A percentile compares a stretch with the other conserved stretches of the same genome.
These are phyloP conservation scores for Vesta saturnalis DNA, from an alignment of 2,888 invertebrate species.

Conservation along the genomic window DNA sequence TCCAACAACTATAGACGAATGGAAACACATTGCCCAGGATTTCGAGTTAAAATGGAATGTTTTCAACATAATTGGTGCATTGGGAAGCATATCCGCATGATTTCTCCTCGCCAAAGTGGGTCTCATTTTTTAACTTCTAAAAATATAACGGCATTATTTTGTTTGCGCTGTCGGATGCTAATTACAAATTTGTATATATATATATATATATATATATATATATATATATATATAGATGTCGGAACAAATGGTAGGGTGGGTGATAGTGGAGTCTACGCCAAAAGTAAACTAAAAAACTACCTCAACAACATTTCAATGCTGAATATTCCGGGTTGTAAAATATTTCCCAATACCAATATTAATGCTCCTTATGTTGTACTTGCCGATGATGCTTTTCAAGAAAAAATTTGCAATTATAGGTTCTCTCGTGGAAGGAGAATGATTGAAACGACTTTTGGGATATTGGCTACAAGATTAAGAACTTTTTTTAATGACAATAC, in stretches of 20 bases:
- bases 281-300: conserved; percentile 3
- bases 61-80: too few species aligned
- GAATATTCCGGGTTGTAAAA: not conserved
- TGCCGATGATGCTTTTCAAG: conserved; percentile 11
- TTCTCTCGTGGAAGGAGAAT: conserved; percentile 2
- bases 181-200: conserved; percentile 14
- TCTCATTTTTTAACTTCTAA: too few species aligned
- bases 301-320: not conserved
- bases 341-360: not conserved
- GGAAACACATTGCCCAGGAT: too few species aligned
- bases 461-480: not conserved
- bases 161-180: not conserved
- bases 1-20: too few species aligned
- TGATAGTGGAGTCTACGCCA: conserved; percentile 2
- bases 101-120: too few species aligned
- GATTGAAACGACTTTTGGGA: not conserved
- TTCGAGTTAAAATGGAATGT: too few species aligned
- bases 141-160: conserved; percentile 2
- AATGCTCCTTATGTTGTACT: conserved; percentile 7
- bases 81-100: too few species aligned
- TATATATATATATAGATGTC: conserved; percentile 7
- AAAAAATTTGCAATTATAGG: conserved; percentile 8
- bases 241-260: conserved; percentile 5
- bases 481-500: not conserved
- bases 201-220: too few species aligned